Evolutionary conservation across 1,140 invertebrate genomes (phyloP).

Genomic region (Magallana angulata): DNA sequence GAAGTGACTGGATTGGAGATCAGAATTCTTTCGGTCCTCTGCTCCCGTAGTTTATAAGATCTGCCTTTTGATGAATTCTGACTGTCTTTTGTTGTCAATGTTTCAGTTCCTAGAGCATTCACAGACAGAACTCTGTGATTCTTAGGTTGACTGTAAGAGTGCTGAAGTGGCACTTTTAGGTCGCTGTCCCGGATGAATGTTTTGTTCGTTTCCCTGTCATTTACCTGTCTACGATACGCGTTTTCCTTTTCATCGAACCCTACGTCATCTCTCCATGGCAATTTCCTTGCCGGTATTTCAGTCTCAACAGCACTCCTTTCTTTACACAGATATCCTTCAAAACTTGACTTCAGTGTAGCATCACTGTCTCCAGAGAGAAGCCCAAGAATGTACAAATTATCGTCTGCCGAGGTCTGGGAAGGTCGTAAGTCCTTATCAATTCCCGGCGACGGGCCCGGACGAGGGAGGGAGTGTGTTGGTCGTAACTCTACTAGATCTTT

Average conservation of each 20-base stretch:
- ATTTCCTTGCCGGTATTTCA: neutral
- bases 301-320: neutral
- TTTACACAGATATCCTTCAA: neutral
- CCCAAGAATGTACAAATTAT: neutral
- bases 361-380: neutral
- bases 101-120: neutral
- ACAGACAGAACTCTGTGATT: neutral
- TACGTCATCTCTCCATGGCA: neutral
- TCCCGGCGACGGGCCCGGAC: neutral
- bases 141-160: neutral
- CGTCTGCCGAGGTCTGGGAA: slow-evolving; percentile 1
- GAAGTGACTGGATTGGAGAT: neutral
- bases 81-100: neutral
- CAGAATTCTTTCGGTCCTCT: neutral
- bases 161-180: neutral
- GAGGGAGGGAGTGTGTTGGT: slow-evolving; percentile 1
- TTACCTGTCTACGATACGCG: neutral
- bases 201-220: slow-evolving; percentile 1
- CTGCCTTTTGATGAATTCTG: neutral
- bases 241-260: neutral
- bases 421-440: neutral
- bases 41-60: neutral
- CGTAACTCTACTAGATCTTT: slow-evolving; percentile 8
- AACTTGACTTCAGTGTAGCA: neutral
- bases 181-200: neutral